phyloP scores from a whole-genome alignment of 92 coral and sea anemone species.

The Parazoanthus darwini region DNA sequence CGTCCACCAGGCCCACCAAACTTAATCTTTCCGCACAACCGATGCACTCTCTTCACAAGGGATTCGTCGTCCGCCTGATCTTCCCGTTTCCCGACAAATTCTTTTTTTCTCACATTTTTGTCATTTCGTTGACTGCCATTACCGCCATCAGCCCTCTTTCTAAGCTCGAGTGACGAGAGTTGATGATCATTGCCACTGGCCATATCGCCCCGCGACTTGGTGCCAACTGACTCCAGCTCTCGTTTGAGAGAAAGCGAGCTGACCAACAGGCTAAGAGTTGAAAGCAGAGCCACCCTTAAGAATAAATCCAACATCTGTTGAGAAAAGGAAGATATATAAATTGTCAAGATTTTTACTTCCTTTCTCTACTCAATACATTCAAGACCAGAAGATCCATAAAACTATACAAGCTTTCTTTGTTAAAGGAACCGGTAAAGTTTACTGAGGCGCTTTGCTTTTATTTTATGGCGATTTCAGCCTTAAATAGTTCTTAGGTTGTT shows the following conservation, averaged over 20 bases:
- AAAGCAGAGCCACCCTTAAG: slow-evolving; percentile 2
- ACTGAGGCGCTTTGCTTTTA: too few species aligned
- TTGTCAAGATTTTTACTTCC: too few species aligned
- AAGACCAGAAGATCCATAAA: background rate
- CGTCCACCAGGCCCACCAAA: slow-evolving; percentile 11
- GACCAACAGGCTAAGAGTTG: slow-evolving; percentile 3
- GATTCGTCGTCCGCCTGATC: background rate
- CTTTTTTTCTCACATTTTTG: background rate
- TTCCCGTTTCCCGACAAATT: background rate
- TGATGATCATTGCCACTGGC: background rate
- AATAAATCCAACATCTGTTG: slow-evolving; percentile 35
- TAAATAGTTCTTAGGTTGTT: too few species aligned
- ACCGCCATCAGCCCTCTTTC: background rate
- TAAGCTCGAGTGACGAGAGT: background rate
- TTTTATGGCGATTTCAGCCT: too few species aligned
- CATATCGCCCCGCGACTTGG: background rate
- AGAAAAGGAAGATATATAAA: background rate
- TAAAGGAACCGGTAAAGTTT: too few species aligned
- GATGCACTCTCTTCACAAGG: slow-evolving; percentile 35
- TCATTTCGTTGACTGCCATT: background rate
- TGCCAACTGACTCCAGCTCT: background rate
- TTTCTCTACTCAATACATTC: too few species aligned
- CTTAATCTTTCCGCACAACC: slow-evolving; percentile 13
- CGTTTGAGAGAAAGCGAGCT: background rate
- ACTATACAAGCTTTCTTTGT: too few species aligned